phyloP scores from a whole-genome alignment of 2,113 vertebrate genomes.

The Clarias batrachus region DNA sequence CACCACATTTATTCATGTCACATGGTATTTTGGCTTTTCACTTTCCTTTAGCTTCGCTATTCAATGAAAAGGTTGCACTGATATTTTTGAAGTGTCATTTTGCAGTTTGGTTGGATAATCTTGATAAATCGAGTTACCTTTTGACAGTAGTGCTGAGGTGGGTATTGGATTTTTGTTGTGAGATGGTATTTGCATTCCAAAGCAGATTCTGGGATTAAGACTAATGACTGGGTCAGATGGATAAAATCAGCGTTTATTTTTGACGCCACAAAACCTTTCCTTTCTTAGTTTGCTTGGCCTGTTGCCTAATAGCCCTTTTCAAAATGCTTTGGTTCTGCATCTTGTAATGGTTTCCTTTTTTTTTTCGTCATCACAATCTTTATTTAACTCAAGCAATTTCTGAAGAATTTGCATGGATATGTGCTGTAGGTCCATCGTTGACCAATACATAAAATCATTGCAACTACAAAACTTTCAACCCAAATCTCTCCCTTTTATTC shows the following conservation, averaged over 20 bases:
- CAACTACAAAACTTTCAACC: not conserved
- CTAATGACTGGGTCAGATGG: constrained; percentile 51
- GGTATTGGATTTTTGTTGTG: constrained; percentile 43
- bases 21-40: constrained; percentile 12
- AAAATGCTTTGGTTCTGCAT: not conserved
- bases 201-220: constrained; percentile 50
- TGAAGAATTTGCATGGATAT: not conserved
- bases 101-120: constrained; percentile 39
- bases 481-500: not conserved
- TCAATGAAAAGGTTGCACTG: constrained; percentile 60
- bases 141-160: constrained; percentile 42
- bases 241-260: constrained; percentile 49
- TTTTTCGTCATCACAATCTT: not conserved
- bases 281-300: not conserved
- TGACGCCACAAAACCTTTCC: constrained; percentile 4
- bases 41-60: constrained; percentile 39
- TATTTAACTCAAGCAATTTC: not conserved
- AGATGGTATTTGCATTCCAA: constrained; percentile 49
- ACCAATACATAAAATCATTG: not conserved
- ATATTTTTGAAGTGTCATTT: constrained; percentile 49
- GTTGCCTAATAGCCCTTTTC: constrained; percentile 7
- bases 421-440: not conserved
- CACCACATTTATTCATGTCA: constrained; percentile 26
- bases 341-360: not conserved
- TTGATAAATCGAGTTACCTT: constrained; percentile 52